Evolutionary conservation across 2,888 invertebrate genomes (phyloP).

Genomic region (Brachyopa scutellaris): DNA sequence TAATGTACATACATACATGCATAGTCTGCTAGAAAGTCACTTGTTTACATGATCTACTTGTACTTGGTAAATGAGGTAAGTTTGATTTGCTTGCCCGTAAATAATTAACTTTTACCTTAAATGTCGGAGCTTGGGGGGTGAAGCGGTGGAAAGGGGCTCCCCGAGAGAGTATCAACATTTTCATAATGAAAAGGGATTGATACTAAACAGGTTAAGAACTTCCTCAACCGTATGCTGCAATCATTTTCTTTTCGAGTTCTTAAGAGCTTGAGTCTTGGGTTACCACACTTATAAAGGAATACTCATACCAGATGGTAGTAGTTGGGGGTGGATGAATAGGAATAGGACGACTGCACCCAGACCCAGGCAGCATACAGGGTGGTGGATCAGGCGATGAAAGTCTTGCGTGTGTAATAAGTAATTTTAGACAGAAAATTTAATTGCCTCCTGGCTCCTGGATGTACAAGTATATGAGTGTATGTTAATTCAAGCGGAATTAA

Average conservation of each 20-base stretch:
- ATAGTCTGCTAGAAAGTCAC: constrained; percentile 65
- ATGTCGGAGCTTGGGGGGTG: too few species aligned
- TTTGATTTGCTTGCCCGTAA: constrained; percentile 74
- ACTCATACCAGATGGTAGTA: constrained; percentile 5
- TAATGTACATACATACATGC: too few species aligned
- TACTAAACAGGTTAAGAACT: constrained; percentile 53
- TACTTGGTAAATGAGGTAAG: constrained; percentile 35
- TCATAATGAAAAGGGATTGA: constrained; percentile 68
- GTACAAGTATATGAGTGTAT: constrained; percentile 75
- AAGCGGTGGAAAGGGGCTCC: background rate
- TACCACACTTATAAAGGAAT: constrained; percentile 42
- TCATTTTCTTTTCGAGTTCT: constrained; percentile 61
- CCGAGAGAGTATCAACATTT: constrained; percentile 55
- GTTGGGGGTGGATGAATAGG: background rate
- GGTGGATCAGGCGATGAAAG: constrained; percentile 69
- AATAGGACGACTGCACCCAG: constrained; percentile 22
- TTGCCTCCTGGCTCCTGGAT: constrained; percentile 72
- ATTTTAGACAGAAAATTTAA: constrained; percentile 75
- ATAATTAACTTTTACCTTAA: constrained; percentile 71
- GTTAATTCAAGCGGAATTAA: constrained; percentile 81
- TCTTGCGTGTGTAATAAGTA: constrained; percentile 77
- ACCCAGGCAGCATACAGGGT: constrained; percentile 3
- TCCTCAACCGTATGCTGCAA: constrained; percentile 41
- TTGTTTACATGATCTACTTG: constrained; percentile 61
- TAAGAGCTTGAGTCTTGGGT: constrained; percentile 55